Percentiles rank a stretch among this genome's conserved stretches.
Conservation (phyloP, 2,797 vertebrate genomes). For the Gobio occitaniae region DNA sequence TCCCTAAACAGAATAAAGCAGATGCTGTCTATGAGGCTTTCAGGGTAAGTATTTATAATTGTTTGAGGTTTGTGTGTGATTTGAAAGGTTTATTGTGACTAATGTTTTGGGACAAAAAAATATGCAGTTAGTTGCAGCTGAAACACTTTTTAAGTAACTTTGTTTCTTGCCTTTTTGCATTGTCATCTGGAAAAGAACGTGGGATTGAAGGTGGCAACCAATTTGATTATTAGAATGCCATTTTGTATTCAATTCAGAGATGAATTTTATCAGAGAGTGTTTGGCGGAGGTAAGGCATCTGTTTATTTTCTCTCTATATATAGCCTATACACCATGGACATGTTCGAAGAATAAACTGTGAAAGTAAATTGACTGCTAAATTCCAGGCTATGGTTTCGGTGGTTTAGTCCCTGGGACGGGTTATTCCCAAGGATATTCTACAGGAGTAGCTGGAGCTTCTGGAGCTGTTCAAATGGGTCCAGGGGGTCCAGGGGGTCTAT, state of each 20-base stretch:
- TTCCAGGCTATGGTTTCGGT: background rate
- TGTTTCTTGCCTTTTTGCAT: background rate
- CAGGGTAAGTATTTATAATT: conserved; percentile 40
- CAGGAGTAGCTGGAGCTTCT: too few species aligned
- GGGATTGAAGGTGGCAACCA: conserved; percentile 76
- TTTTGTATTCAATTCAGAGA: conserved; percentile 66
- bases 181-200: conserved; percentile 57
- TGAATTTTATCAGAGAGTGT: conserved; percentile 52
- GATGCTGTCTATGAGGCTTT: conserved; percentile 40
- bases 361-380: background rate
- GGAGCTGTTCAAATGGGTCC: too few species aligned
- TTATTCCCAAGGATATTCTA: too few species aligned
- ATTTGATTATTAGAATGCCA: conserved; percentile 64
- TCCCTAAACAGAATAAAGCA: background rate
- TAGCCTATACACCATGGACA: background rate
- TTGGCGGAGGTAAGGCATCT: background rate
- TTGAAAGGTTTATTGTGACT: background rate
- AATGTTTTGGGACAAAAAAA: background rate
- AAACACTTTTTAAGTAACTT: background rate
- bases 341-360: background rate
- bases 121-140: background rate
- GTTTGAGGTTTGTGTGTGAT: background rate
- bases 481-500: too few species aligned
- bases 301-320: background rate
- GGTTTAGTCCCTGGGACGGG: too few species aligned